Percentiles rank a stretch among this genome's conserved stretches.
These are phyloP conservation scores for Megaceryle maxima DNA, from an alignment of 2,113 vertebrate species.

Conservation along the genomic window DNA sequence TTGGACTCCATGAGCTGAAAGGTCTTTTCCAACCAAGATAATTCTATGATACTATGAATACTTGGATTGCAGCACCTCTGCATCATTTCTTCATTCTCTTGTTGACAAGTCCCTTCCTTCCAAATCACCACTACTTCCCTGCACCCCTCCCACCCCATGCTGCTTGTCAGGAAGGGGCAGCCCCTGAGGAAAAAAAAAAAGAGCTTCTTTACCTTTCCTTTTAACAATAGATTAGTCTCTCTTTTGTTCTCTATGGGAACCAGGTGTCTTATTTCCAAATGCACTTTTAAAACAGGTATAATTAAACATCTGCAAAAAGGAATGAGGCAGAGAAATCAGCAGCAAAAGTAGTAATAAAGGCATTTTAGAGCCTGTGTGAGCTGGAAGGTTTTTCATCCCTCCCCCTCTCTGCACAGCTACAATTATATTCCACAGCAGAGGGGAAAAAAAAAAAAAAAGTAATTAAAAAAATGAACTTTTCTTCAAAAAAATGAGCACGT, in stretches of 20 bases:
- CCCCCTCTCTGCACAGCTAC: background rate
- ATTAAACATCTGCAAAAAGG: constrained; percentile 68
- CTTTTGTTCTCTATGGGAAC: constrained; percentile 63
- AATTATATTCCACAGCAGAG: constrained; percentile 34
- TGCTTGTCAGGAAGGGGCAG: background rate
- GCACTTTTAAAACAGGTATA: constrained; percentile 60
- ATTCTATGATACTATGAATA: background rate
- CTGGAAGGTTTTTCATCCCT: constrained; percentile 17
- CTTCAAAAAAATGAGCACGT: constrained; percentile 16
- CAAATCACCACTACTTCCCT: background rate
- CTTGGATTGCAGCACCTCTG: background rate
- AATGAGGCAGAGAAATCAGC: constrained; percentile 67
- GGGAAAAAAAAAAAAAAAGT: constrained; percentile 10
- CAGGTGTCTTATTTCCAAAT: constrained; percentile 71
- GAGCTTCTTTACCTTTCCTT: background rate
- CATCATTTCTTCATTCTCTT: background rate
- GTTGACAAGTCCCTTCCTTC: background rate
- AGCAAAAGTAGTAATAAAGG: constrained; percentile 40
- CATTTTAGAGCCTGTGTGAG: constrained; percentile 36
- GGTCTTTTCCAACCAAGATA: no score
- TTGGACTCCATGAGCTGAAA: no score
- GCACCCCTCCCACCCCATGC: background rate
- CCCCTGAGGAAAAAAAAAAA: background rate
- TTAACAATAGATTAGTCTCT: constrained; percentile 64
- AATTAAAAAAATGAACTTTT: constrained; percentile 76